Conservation (phyloP, 2,113 vertebrate genomes). For the Phaetusa simplex region DNA sequence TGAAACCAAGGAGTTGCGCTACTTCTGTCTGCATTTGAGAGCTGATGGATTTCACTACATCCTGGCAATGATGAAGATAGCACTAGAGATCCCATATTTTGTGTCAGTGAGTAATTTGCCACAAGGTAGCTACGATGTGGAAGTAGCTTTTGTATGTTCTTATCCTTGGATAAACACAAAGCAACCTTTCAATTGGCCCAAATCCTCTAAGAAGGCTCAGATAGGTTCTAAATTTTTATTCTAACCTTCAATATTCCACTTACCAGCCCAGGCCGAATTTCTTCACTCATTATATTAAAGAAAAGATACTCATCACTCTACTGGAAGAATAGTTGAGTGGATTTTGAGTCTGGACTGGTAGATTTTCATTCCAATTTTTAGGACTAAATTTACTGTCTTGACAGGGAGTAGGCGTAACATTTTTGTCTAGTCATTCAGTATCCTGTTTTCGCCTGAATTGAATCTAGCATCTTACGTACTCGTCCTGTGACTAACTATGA, state of each 20-base stretch:
- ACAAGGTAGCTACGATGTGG: not conserved
- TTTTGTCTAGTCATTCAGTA: conserved; percentile 33
- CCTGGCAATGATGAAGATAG: not conserved
- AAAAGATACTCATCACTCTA: not conserved
- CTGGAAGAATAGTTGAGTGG: not conserved
- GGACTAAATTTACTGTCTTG: not conserved
- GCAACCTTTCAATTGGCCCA: not conserved
- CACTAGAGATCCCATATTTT: not conserved
- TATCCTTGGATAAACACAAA: not conserved
- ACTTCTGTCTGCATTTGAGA: not conserved
- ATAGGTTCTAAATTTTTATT: not conserved
- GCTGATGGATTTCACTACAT: not conserved
- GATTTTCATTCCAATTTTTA: not conserved
- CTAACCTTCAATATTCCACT: not conserved
- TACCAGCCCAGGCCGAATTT: not conserved
- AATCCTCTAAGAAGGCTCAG: not conserved
- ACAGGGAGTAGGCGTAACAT: not conserved
- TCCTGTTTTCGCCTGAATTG: conserved; percentile 40
- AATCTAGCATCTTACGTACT: not conserved
- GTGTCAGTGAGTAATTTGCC: not conserved
- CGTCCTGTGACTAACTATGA: conserved; percentile 27
- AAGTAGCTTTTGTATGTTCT: not conserved
- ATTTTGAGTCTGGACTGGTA: not conserved
- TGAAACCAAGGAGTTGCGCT: not conserved
- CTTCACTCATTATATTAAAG: not conserved